phyloP scores from a whole-genome alignment of 2,113 vertebrate species.

The Muntiacus reevesi region DNA sequence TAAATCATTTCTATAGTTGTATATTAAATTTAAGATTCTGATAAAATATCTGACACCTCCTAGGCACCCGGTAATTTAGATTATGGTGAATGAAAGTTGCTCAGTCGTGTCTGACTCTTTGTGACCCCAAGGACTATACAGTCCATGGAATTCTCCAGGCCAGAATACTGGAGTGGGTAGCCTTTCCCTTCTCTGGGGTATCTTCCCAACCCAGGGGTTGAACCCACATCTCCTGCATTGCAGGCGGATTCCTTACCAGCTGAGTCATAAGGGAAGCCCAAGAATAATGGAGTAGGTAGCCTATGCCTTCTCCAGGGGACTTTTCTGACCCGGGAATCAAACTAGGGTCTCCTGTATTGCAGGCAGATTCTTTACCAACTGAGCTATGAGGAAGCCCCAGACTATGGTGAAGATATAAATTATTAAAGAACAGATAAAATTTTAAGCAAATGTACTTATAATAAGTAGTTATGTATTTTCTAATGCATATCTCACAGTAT shows the following conservation, averaged over 20 bases:
- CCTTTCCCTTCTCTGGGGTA: neutral
- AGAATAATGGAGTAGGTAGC: neutral
- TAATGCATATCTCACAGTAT: neutral
- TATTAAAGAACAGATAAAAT: neutral
- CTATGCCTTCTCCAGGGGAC: neutral
- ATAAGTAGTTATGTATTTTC: neutral
- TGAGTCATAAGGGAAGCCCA: neutral
- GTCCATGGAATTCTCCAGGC: neutral
- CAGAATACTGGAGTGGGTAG: neutral
- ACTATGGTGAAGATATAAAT: neutral
- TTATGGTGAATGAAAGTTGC: neutral
- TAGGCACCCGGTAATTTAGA: neutral
- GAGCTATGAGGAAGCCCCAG: neutral
- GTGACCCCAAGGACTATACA: neutral
- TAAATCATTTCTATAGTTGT: neutral
- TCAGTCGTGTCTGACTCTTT: neutral
- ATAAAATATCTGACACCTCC: neutral
- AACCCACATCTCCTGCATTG: fast-evolving
- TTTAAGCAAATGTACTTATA: neutral
- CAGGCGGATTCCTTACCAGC: neutral
- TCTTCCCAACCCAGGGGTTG: neutral
- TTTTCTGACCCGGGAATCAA: neutral
- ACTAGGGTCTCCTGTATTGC: neutral
- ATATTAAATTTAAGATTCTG: neutral
- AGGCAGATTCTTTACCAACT: neutral